A percentile compares a stretch with the other conserved stretches of the same genome.
Evolutionary conservation across 2,888 invertebrate species (phyloP).

Genomic region (Antitype chi): DNA sequence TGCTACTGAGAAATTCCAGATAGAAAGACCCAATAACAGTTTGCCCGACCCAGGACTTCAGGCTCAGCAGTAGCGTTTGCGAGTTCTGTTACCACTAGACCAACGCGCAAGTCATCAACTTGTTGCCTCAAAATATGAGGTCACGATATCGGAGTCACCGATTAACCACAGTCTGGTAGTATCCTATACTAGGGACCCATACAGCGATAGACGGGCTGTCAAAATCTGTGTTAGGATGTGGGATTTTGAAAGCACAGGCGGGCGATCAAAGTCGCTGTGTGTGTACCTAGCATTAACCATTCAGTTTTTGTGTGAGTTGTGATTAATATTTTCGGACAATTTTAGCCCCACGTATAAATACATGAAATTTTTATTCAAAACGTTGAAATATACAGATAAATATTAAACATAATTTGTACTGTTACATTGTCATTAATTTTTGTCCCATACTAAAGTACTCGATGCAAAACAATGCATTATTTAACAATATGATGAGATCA

Average conservation of each 20-base stretch:
- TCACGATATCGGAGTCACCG: neutral
- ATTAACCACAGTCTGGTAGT: neutral
- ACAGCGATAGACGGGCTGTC: neutral
- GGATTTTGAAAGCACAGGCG: neutral
- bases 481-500: conserved; percentile 39
- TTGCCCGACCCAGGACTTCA: no score
- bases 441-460: conserved; percentile 1
- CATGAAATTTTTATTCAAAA: neutral
- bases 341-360: neutral
- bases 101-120: neutral
- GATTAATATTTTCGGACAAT: neutral
- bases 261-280: neutral
- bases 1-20: no score
- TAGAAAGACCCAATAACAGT: no score
- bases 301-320: neutral
- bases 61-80: no score
- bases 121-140: neutral
- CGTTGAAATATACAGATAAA: neutral
- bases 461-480: conserved; percentile 14
- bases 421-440: neutral
- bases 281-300: neutral
- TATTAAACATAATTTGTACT: neutral
- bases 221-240: neutral
- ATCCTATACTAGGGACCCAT: neutral
- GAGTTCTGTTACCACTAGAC: no score